phyloP scores from a whole-genome alignment of 2,113 vertebrate species.

The Herpailurus yagouaroundi region DNA sequence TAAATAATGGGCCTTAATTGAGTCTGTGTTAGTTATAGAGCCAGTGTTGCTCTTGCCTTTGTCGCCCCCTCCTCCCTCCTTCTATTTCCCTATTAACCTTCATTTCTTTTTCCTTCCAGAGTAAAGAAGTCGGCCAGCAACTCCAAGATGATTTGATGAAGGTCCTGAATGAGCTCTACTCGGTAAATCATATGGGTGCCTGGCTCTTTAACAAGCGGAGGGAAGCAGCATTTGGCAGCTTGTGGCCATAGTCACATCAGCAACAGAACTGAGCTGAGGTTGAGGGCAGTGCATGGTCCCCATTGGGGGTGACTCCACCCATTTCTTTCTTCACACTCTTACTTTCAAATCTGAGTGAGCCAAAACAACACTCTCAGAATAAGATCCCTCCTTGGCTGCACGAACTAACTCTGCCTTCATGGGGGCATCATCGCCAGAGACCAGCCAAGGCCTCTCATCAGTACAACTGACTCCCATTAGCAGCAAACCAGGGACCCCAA shows the following conservation, averaged over 20 bases:
- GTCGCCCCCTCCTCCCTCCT: neutral
- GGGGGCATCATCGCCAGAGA: neutral
- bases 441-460: neutral
- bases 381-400: neutral
- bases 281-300: constrained; percentile 48
- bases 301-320: constrained; percentile 50
- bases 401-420: neutral
- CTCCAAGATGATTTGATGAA: constrained; percentile 99
- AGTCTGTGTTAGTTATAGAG: constrained; percentile 57
- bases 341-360: constrained; percentile 47
- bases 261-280: constrained; percentile 40
- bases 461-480: neutral
- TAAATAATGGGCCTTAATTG: constrained; percentile 65
- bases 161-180: constrained; percentile 97
- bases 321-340: neutral
- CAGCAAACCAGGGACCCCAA: neutral
- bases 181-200: constrained; percentile 88
- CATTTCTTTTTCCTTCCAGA: constrained; percentile 88
- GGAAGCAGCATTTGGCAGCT: constrained; percentile 68
- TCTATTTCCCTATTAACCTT: constrained; percentile 81
- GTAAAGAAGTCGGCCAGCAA: constrained; percentile 97
- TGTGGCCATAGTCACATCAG: constrained; percentile 20
- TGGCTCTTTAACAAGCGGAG: constrained; percentile 60
- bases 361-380: constrained; percentile 37
- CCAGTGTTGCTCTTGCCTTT: constrained; percentile 23